Percentiles rank a stretch among this genome's conserved stretches.
Evolutionary conservation across 1,140 invertebrate species (phyloP).

Genomic region (Drosophila orosa): DNA sequence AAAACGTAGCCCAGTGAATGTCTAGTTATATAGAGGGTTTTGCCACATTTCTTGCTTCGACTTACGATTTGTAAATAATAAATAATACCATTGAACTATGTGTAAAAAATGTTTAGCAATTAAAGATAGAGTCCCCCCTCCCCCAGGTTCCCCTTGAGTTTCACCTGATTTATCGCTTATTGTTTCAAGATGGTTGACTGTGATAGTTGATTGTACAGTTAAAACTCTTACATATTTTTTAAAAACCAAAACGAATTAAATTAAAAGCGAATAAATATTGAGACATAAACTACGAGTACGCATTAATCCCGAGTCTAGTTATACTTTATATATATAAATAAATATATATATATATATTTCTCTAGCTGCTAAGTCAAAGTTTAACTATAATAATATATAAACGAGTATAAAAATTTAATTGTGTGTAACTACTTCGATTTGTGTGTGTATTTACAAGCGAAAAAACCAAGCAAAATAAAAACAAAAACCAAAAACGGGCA

Average conservation of each 20-base stretch:
- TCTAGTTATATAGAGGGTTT: conserved; percentile 35
- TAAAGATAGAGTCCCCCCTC: not conserved
- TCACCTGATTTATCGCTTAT: conserved; percentile 53
- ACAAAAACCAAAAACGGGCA: conserved; percentile 28
- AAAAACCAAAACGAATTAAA: conserved; percentile 45
- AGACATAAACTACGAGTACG: conserved; percentile 31
- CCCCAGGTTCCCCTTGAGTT: conserved; percentile 1
- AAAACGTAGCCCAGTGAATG: conserved; percentile 29
- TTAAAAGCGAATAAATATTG: conserved; percentile 41
- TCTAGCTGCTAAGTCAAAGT: conserved; percentile 37
- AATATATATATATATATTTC: conserved; percentile 16
- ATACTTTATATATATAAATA: conserved; percentile 21
- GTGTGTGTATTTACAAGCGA: conserved; percentile 61
- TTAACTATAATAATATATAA: conserved; percentile 44
- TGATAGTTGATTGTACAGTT: conserved; percentile 84
- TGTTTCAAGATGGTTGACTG: conserved; percentile 82
- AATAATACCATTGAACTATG: conserved; percentile 24
- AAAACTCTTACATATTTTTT: conserved; percentile 76
- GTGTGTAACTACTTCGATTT: conserved; percentile 68
- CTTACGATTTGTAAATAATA: conserved; percentile 43
- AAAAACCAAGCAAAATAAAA: conserved; percentile 1
- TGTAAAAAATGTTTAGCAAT: conserved; percentile 43
- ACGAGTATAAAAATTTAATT: conserved; percentile 46
- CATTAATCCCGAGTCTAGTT: conserved; percentile 36
- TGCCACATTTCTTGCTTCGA: conserved; percentile 41